Base-by-base conservation (phyloP, 2,888 invertebrate species). In the Chymomyza amoena region DNA sequence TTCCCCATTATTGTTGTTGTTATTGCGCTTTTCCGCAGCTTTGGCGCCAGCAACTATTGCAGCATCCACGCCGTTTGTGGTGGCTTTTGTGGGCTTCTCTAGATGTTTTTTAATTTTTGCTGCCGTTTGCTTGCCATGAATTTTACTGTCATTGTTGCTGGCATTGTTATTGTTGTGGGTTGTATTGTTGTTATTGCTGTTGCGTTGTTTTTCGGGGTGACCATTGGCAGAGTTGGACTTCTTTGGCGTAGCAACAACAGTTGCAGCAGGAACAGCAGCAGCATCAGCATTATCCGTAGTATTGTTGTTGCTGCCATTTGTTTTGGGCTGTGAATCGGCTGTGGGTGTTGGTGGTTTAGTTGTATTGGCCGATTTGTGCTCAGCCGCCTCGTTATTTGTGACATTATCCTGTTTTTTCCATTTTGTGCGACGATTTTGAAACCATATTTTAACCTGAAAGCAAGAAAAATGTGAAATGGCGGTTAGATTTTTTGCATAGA, bases 371-470 rank as follows among this genome's bases (percentile, higher is more conserved):
- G 88, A 81, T 67, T 90, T 90, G 65, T 90, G 83, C 56, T 90
- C 97, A 0, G 97, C 96, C 2, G 96, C 96, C 91, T 97, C 97
- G 18, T 97, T 95, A 90, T 96, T 97, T 72, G 95, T 95, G 67
- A 97, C 95, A 92, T 97, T 97, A 92, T 98, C 98, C 91, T 97
- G 97, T 91, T 98, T 98, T 93, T 98, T 98, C 91, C 98, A 92
- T 78, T 92, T 92, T 70, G 92, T 92, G 68, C 92, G 89, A 25
- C 92, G 90, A 79, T 92, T 92, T 89, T 92, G 92, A 84, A 92
- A 92, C 92, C 92, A 91, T 68, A 92, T 92, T 89, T 92, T 91
- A 2, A 92, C 91, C 91, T 91, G 66, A 0, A 90, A 88, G 28
- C 6, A 67, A 18, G 72, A 63, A 61, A 70, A 57, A 70, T 61